A percentile compares a stretch with the other conserved stretches of the same genome.
These are phyloP conservation scores for Tigriopus japonicus DNA, from an alignment of 1,140 invertebrate species.

Conservation along the genomic window DNA sequence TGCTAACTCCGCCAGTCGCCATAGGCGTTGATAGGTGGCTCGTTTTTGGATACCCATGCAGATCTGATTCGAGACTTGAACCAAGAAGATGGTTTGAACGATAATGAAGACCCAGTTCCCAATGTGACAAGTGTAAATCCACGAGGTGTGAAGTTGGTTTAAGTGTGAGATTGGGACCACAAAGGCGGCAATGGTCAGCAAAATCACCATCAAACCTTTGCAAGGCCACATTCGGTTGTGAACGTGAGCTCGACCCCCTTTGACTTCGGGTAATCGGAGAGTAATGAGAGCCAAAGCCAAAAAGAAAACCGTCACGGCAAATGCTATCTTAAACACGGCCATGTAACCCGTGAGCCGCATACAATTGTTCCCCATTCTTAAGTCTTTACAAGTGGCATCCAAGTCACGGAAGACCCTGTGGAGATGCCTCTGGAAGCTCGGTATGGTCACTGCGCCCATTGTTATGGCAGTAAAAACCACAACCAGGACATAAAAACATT, in stretches of 20 bases:
- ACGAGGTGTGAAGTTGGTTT: background rate
- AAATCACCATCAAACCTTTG: background rate
- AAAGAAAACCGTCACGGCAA: background rate
- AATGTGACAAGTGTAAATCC: background rate
- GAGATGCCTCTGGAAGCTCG: background rate
- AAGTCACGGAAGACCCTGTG: background rate
- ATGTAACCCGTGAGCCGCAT: constrained; percentile 11
- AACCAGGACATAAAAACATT: no score
- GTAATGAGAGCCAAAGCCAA: background rate
- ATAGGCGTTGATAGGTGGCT: background rate
- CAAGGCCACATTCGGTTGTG: background rate
- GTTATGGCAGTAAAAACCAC: no score
- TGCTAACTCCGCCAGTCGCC: background rate
- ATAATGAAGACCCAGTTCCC: background rate
- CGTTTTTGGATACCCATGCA: background rate
- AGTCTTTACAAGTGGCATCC: constrained; percentile 7
- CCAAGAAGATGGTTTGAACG: background rate
- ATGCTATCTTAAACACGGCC: constrained; percentile 8
- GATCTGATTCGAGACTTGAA: background rate
- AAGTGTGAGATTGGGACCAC: background rate
- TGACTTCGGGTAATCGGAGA: background rate
- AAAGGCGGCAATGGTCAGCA: background rate
- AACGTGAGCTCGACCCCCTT: background rate
- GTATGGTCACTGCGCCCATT: no score
- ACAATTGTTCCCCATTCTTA: constrained; percentile 2